Conservation (phyloP, 1,140 invertebrate species). For the Ceratosolen solmsi region DNA sequence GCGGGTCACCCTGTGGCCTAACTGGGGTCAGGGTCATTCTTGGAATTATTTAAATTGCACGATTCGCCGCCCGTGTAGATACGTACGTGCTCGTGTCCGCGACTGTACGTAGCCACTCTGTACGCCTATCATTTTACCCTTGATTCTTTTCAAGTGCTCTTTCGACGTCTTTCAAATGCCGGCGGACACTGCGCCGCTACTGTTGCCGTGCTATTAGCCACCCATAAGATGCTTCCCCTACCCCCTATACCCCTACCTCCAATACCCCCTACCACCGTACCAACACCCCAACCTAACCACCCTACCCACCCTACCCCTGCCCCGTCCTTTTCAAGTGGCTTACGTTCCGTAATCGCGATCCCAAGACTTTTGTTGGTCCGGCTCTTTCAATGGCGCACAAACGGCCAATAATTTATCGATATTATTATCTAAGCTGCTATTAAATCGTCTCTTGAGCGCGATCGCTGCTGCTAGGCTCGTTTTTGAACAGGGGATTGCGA, state of each 20-base stretch:
- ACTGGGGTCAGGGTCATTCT: slow-evolving; percentile 61
- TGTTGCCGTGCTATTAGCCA: background rate
- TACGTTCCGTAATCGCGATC: slow-evolving; percentile 8
- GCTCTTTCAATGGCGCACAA: background rate
- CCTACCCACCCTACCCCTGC: background rate
- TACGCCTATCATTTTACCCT: slow-evolving; percentile 28
- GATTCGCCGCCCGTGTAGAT: slow-evolving; percentile 39
- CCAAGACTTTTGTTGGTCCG: slow-evolving; percentile 8
- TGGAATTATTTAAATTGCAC: slow-evolving; percentile 65
- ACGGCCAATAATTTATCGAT: slow-evolving; percentile 29
- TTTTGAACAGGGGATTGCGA: background rate
- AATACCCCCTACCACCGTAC: too few species aligned
- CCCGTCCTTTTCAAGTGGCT: background rate
- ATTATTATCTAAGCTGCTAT: slow-evolving; percentile 35
- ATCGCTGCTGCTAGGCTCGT: background rate
- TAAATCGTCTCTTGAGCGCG: slow-evolving; percentile 19
- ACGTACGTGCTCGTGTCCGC: slow-evolving; percentile 13
- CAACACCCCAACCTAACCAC: too few species aligned
- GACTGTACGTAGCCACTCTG: background rate
- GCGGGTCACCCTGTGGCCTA: slow-evolving; percentile 58
- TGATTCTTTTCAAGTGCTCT: slow-evolving; percentile 36
- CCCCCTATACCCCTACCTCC: too few species aligned
- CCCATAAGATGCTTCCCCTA: background rate
- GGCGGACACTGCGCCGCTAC: background rate
- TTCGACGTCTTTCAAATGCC: slow-evolving; percentile 13